Percentiles rank a stretch among this genome's conserved stretches.
Evolutionary conservation across 1,140 invertebrate species (phyloP).

Genomic region (Drosophila ambigua): DNA sequence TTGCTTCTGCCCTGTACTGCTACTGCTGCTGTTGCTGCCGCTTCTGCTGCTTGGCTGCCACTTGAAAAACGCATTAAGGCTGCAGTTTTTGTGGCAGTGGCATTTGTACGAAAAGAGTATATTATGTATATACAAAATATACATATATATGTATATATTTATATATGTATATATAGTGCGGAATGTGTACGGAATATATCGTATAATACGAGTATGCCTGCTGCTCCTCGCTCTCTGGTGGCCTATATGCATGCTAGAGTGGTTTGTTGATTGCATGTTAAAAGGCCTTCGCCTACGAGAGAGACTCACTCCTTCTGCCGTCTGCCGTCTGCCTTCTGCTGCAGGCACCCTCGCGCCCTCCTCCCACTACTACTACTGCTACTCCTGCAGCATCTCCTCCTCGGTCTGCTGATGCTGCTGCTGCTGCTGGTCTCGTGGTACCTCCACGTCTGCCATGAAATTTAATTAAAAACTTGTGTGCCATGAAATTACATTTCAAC

Average conservation of each 20-base stretch:
- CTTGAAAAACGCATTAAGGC: conserved; percentile 81
- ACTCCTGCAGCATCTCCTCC: conserved; percentile 21
- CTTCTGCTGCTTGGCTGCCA: conserved; percentile 60
- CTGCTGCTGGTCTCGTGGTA: conserved; percentile 27
- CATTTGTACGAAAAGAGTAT: conserved; percentile 55
- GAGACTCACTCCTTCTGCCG: conserved; percentile 13
- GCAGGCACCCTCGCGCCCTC: not conserved
- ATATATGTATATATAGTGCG: not conserved
- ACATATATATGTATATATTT: conserved; percentile 45
- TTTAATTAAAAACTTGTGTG: conserved; percentile 83
- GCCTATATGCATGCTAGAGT: conserved; percentile 77
- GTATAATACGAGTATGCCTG: conserved; percentile 14
- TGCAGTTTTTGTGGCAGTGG: conserved; percentile 59
- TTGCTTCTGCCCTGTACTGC: conserved; percentile 8
- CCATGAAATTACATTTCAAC: conserved; percentile 82
- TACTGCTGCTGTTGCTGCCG: not conserved
- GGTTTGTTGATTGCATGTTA: conserved; percentile 82
- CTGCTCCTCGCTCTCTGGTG: conserved; percentile 17
- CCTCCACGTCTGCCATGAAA: conserved; percentile 69
- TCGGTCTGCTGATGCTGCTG: conserved; percentile 18
- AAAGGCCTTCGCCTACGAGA: conserved; percentile 59
- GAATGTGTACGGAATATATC: conserved; percentile 5
- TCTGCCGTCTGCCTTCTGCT: too few species aligned
- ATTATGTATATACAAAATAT: conserved; percentile 42
- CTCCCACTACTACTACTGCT: conserved; percentile 12